Evolutionary conservation across 2,888 invertebrate species (phyloP), one percentile per base, ranked within the genome.

Genomic region (Labia minor): DNA sequence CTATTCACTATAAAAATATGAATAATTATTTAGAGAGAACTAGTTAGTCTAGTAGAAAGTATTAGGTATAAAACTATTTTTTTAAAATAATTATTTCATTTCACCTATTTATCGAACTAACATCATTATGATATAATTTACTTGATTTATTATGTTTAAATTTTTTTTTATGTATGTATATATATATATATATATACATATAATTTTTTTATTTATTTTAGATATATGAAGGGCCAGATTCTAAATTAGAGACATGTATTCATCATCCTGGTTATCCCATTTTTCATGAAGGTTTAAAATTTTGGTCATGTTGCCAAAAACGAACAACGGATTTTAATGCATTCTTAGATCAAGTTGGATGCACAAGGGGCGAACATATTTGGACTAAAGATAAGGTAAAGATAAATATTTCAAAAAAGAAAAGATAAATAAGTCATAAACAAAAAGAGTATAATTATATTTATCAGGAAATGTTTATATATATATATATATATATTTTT

Each of bases 211-310:
- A n/a, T 14, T 14, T n/a, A n/a, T n/a, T n/a, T n/a, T 63, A 65
- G 70, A 80, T 83, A 0, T 95, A 89, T 74, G 82, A 84, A 71
- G 88, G 88, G 4, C 81, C 85, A 1, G 77, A 84, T 64, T 82
- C 84, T 14, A 83, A 89, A 72, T 75, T 80, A 1, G 80, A 81
- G 18, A 76, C 81, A 65, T 97, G 97, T 75, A 80, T 81, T 63
- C 81, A 90, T 78, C 97, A 98, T 79, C 87, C 93, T 0, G 97
- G 97, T 0, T 83, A 82, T 49, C 94, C 97, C 0, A 84, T 98
- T 65, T 98, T 98, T 77, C 97, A 98, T 73, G 97, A 98, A 80
- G 97, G 96, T 0, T 80, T 96, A 76, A 98, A 98, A 77, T 98
- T 86, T 78, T 98, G 97, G 97, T 90, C 95, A 0, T 99, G 99